phyloP scores from a whole-genome alignment of 2,113 vertebrate species.

The Pagrus major region DNA sequence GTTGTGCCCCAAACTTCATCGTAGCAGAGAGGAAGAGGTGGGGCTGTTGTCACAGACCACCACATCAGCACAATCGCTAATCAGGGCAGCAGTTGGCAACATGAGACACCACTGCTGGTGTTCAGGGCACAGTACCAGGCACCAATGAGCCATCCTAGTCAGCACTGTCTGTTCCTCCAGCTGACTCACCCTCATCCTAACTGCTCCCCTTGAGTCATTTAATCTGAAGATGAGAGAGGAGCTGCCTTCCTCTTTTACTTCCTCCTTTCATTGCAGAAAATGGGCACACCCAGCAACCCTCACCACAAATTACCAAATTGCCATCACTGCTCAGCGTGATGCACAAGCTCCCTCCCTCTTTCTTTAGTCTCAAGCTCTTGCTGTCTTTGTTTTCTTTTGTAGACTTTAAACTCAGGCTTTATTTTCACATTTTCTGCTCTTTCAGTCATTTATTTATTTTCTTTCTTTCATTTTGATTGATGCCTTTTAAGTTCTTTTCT shows the following conservation, averaged over 20 bases:
- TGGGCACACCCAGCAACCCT: conserved; percentile 76
- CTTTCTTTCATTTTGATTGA: too few relatives aligned
- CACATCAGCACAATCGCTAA: not conserved
- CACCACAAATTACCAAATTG: conserved; percentile 74
- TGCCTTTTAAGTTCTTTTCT: not conserved
- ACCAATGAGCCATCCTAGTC: conserved; percentile 20
- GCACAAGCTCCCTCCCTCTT: not conserved
- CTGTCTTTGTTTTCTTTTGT: not conserved
- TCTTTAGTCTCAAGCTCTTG: not conserved
- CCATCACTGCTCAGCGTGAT: conserved; percentile 34
- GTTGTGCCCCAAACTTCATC: not conserved
- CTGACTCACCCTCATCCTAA: conserved; percentile 65
- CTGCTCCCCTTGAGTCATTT: conserved; percentile 63
- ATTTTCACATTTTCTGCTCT: not conserved
- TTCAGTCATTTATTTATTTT: not conserved
- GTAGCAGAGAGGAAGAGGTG: not conserved
- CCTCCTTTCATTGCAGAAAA: conserved; percentile 65
- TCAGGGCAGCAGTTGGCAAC: not conserved
- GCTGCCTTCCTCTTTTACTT: conserved; percentile 55
- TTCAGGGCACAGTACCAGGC: conserved; percentile 24
- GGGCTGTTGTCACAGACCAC: not conserved
- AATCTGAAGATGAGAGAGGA: conserved; percentile 71
- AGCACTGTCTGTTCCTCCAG: conserved; percentile 3
- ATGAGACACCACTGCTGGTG: conserved; percentile 1
- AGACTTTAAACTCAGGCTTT: not conserved